Evolutionary conservation across 2,797 vertebrate genomes (phyloP), one percentile per base, ranked within the genome.

Genomic region (Malacoctenus gilli): DNA sequence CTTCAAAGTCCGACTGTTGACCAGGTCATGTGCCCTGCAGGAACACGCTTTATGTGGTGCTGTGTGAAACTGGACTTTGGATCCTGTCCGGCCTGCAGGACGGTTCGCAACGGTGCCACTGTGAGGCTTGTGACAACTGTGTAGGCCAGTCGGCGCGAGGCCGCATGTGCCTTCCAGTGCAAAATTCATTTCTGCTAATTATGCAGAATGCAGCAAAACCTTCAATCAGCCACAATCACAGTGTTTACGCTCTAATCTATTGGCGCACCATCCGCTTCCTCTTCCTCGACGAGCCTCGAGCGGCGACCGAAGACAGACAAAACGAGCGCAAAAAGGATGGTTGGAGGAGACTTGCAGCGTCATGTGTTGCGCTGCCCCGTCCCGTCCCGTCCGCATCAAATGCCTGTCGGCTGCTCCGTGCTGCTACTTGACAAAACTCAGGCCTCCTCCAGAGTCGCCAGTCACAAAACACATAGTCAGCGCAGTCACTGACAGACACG

Each of bases 381-480:
- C 49, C 52, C 58, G 55, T 69, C 57, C 67, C 71, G 62, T 46
- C 4, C 47, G 51, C 57, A 66, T 77, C 75, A 74, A 68, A 63
- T 19, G 3, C 35, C 44, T 6, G 25, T 43, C 15, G 15, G 53
- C 67, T 49, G 47, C 63, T 47, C 20, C 53, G 52, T 25, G 5
- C 46, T 25, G 15, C 61, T 64, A 16, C 69, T 52, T 18, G 34
- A 13, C 57, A 37, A 14, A n/a, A 59, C 32, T 6, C 51, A 72
- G 72, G 73, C 68, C 59, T 63, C 64, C 55, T 72, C 48, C 4
- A 59, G 70, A 69, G 25, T 28, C 20, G 48, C 43, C 74, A 20
- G 48, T 69, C 76, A 79, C 82, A 76, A 80, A 84, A 67, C 76
- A 61, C 52, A 2, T 5, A 68, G 81, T 85, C 88, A 85, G 85